Percentiles rank a stretch among this genome's conserved stretches.
Evolutionary conservation across 2,113 vertebrate species (phyloP).

Genomic region (Gallinago undulata): DNA sequence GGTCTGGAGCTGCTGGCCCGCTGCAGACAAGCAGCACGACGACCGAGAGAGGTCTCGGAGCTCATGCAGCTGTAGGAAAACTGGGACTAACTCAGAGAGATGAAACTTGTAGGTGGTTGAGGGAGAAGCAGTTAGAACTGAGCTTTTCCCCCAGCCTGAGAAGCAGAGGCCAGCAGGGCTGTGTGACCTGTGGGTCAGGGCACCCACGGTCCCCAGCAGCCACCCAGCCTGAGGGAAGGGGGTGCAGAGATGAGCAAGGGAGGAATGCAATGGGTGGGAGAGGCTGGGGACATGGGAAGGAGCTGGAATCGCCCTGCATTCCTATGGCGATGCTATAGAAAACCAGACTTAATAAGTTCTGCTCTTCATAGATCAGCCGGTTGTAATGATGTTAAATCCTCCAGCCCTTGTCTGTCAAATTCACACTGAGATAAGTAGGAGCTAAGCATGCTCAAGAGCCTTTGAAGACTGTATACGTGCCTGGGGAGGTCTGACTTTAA

Average conservation of each 20-base stretch:
- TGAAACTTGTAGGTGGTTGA: neutral
- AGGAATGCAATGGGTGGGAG: neutral
- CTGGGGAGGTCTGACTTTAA: neutral
- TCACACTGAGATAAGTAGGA: slow-evolving; percentile 6
- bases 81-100: neutral
- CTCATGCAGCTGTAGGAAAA: neutral
- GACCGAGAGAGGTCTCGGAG: neutral
- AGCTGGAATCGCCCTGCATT: neutral
- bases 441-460: neutral
- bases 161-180: neutral
- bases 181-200: accelerated
- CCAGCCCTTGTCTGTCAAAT: slow-evolving; percentile 3
- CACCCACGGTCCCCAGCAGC: accelerated
- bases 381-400: slow-evolving; percentile 18
- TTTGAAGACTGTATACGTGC: neutral
- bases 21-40: accelerated
- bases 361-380: neutral
- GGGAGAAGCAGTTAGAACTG: neutral
- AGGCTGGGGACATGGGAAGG: neutral
- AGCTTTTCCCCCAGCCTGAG: neutral
- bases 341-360: neutral
- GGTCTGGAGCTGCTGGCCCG: neutral
- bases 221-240: neutral
- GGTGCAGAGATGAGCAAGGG: neutral
- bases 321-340: neutral